phyloP scores from a whole-genome alignment of 1,140 invertebrate genomes.

The Anoplophora glabripennis region DNA sequence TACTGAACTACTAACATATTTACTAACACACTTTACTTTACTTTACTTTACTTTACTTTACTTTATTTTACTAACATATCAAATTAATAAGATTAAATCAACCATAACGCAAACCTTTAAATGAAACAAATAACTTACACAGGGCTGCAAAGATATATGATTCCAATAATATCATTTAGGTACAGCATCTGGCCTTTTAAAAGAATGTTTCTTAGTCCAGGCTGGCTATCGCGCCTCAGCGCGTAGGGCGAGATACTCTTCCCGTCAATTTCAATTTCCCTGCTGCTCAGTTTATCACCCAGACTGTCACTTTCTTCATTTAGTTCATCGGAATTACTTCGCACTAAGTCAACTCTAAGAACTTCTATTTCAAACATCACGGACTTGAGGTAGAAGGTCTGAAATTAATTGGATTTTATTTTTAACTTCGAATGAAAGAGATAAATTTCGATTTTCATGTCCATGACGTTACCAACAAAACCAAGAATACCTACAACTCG shows the following conservation, averaged over 20 bases:
- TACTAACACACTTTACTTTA: no score
- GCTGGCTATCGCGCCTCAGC: constrained; percentile 60
- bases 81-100: no score
- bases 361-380: constrained; percentile 64
- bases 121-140: constrained; percentile 59
- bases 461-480: no score
- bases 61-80: no score
- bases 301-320: constrained; percentile 17
- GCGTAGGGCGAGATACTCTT: constrained; percentile 52
- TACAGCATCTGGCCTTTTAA: constrained; percentile 84
- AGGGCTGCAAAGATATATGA: constrained; percentile 83
- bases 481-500: no score
- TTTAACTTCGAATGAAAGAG: no score
- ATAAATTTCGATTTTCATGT: no score
- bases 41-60: no score
- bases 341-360: constrained; percentile 42
- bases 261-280: constrained; percentile 38
- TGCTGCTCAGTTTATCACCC: constrained; percentile 13
- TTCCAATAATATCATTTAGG: constrained; percentile 71
- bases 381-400: constrained; percentile 60
- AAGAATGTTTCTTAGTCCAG: constrained; percentile 64
- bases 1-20: no score
- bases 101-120: background rate
- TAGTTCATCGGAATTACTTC: background rate
- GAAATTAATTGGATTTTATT: constrained; percentile 13